Evolutionary conservation across 1,140 invertebrate species (phyloP), one percentile per base, ranked within the genome.

Genomic region (Tetramorium simillimum): DNA sequence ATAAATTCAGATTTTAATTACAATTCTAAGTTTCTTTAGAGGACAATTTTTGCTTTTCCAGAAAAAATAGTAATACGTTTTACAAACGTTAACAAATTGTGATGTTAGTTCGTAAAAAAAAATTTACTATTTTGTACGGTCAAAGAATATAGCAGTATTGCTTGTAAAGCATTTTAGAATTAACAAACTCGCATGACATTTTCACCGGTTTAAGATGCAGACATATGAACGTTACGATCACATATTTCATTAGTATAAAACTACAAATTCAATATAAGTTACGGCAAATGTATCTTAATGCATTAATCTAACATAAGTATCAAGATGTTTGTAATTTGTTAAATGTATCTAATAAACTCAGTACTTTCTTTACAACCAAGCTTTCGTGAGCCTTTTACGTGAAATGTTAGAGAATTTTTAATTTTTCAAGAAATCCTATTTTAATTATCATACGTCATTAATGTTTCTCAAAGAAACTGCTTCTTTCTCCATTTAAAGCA

Each of bases 211-310:
- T 80, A 67, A 78, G 5, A 21, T 21, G 63, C 24, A 51, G 63
- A 18, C 12, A 37, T 14, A n/a, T 51, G 12, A 7, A 43, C 49
- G 18, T 56, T 63, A 43, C 9, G 18, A 65, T 24, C 24, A 53
- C 18, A 2, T 1, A n/a, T 65, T 78, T 9, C 16, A 37, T 18
- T 24, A 67, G 51, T 24, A 49, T 37, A 37, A 37, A 67, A 46
- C n/a, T 28, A 28, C 12, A 7, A 62, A 18, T 33, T 1, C 18
- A n/a, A 67, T 21, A 2, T 65, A 78, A 78, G 43, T 80, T 78
- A 80, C 6, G 60, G 76, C 60, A n/a, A 51, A 67, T 65, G 76
- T 80, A 80, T 80, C 60, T 80, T 80, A 80, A 80, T 21, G 12
- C 18, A 67, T 33, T 33, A 33, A 33, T 33, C 33, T 67, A 80